Conservation (phyloP, 2,888 invertebrate species). For the Leucozona laternaria region DNA sequence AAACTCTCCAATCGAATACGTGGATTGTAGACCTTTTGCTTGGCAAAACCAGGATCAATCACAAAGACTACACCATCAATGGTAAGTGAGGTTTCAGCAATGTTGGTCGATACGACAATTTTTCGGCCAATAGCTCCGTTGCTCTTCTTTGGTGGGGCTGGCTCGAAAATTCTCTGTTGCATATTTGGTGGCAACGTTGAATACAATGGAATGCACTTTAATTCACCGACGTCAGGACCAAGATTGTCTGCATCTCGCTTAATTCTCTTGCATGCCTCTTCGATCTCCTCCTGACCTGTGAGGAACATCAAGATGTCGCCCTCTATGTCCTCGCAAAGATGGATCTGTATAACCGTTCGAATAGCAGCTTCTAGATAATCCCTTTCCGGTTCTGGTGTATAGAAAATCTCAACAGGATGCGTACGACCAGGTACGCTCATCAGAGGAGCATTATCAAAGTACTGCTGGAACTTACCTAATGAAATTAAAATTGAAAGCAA, state of each 20-base stretch:
- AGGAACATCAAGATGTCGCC: constrained; percentile 97
- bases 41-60: constrained; percentile 99
- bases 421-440: constrained; percentile 99
- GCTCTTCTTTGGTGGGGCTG: constrained; percentile 95
- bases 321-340: constrained; percentile 96
- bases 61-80: constrained; percentile 99
- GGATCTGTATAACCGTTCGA: constrained; percentile 96
- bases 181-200: constrained; percentile 98
- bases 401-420: constrained; percentile 98
- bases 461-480: constrained; percentile 93
- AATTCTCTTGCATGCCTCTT: constrained; percentile 99
- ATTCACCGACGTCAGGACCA: constrained; percentile 97
- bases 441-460: constrained; percentile 98
- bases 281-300: constrained; percentile 97
- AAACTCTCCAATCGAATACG: constrained; percentile 96
- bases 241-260: constrained; percentile 98
- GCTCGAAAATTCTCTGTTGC: constrained; percentile 98
- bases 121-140: constrained; percentile 95
- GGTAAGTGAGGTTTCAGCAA: constrained; percentile 99
- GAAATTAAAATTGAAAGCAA: background rate
- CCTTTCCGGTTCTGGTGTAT: constrained; percentile 98
- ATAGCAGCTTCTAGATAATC: constrained; percentile 99
- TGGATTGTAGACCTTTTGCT: constrained; percentile 94
- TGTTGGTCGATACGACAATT: constrained; percentile 99
- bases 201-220: constrained; percentile 99